Base-by-base conservation (phyloP, 2,113 vertebrate species). In the Martes martes region DNA sequence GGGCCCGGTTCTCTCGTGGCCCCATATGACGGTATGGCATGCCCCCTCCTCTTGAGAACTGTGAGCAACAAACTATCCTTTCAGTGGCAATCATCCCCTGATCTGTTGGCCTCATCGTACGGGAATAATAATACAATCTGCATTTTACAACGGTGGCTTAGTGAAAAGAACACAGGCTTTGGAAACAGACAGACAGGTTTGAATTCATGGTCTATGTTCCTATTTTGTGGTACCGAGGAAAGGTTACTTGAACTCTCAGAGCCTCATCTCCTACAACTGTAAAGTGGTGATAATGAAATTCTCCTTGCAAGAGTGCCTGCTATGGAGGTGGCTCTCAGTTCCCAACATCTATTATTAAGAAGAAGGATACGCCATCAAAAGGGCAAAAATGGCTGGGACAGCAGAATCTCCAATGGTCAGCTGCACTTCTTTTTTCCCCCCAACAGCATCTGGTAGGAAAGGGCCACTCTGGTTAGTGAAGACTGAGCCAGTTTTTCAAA, bases 21-120 rank as follows among this genome's bases (percentile, higher is more conserved):
- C n/a, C 19, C 7, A 1, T 7, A 19, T 3, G 13, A 28, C 7
- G 11, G 42, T 6, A 0, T 7, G 19, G 42, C 6, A 21, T 4
- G 19, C 3, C 11, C 14, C 10, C 6, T 63, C 50, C 47, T 71
- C 33, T 15, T 9, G 13, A 63, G 61, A 80, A 92, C 19, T 33
- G 11, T 33, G 36, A 57, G 11, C 26, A 79, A 84, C 31, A 73
- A 83, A 78, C 23, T 47, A 24, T 52, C 67, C 19, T 83, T 83
- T 83, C 61, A n/a, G 21, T 45, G 39, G 21, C 28, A 84, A 36
- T 13, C 52, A 47, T 59, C 26, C 42, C 55, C 31, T 74, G 52
- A 63, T 50, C 45, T 73, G 26, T 47, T 67, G 50, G 50, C 28
- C 47, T 85, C 39, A 18, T 42, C 18, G 33, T 23, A 81, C 0